Evolutionary conservation across 1,140 invertebrate species (phyloP).

Genomic region (Hycleus phaleratus): DNA sequence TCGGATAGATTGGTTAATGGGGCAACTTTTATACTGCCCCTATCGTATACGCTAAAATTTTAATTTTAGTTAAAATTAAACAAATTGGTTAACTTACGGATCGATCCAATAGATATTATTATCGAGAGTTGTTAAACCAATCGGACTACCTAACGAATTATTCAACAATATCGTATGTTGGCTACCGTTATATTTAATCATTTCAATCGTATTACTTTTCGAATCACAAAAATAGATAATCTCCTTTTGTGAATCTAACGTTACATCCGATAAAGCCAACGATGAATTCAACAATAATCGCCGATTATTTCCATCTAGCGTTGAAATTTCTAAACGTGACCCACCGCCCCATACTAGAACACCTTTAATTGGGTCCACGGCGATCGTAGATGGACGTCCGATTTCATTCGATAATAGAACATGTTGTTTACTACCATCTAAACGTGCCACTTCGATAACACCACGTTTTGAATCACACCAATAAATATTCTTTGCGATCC

Average conservation of each 20-base stretch:
- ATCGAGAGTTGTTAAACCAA: conserved; percentile 65
- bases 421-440: conserved; percentile 73
- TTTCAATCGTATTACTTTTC: conserved; percentile 76
- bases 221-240: conserved; percentile 87
- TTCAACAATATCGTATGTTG: conserved; percentile 51
- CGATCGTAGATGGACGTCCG: conserved; percentile 56
- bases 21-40: conserved; percentile 59
- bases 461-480: conserved; percentile 84
- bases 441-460: conserved; percentile 73
- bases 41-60: conserved; percentile 47
- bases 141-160: conserved; percentile 66
- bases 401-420: conserved; percentile 66
- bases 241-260: conserved; percentile 45
- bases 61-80: conserved; percentile 11
- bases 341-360: conserved; percentile 57
- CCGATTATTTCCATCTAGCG: conserved; percentile 52
- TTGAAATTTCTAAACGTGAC: conserved; percentile 49
- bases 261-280: conserved; percentile 49
- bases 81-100: conserved; percentile 37
- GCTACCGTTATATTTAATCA: conserved; percentile 63
- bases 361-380: conserved; percentile 56
- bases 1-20: conserved; percentile 52
- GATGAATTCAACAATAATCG: conserved; percentile 47
- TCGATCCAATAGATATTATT: conserved; percentile 86
- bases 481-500: conserved; percentile 80